A percentile compares a stretch with the other conserved stretches of the same genome.
phyloP scores from a whole-genome alignment of 2,888 invertebrate genomes.

The Tenthredo scrophulariae region DNA sequence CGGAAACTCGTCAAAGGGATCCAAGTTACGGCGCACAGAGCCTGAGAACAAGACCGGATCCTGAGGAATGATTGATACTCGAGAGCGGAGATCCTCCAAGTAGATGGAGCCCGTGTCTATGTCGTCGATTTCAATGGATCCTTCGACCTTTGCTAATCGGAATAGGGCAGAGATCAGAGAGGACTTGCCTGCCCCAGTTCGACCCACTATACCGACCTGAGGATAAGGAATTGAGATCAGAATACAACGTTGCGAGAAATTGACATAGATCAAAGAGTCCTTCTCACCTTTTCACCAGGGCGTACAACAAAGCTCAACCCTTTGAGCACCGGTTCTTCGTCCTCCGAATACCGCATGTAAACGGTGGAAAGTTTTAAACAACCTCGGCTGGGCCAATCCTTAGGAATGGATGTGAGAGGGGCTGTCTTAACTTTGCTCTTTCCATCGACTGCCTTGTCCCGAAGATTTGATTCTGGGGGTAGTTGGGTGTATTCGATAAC shows the following conservation, averaged over 20 bases:
- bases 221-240: neutral
- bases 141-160: conserved; percentile 80
- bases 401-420: conserved; percentile 58
- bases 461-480: conserved; percentile 79
- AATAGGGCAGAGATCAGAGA: conserved; percentile 86
- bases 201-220: conserved; percentile 85
- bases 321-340: conserved; percentile 79
- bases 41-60: conserved; percentile 93
- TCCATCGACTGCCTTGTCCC: conserved; percentile 56
- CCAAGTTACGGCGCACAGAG: conserved; percentile 92
- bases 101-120: conserved; percentile 77
- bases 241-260: neutral
- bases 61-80: conserved; percentile 86
- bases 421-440: conserved; percentile 55
- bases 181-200: conserved; percentile 88
- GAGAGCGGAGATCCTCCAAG: conserved; percentile 80
- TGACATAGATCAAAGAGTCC: neutral
- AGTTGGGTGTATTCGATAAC: conserved; percentile 89
- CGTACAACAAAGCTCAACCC: conserved; percentile 74
- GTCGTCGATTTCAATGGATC: conserved; percentile 79
- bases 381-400: conserved; percentile 73
- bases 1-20: conserved; percentile 91
- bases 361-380: conserved; percentile 73
- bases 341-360: conserved; percentile 78
- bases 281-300: conserved; percentile 73